These are phyloP conservation scores for Aptenodytes forsteri DNA, from an alignment of 2,113 vertebrate species.

Conservation along the genomic window DNA sequence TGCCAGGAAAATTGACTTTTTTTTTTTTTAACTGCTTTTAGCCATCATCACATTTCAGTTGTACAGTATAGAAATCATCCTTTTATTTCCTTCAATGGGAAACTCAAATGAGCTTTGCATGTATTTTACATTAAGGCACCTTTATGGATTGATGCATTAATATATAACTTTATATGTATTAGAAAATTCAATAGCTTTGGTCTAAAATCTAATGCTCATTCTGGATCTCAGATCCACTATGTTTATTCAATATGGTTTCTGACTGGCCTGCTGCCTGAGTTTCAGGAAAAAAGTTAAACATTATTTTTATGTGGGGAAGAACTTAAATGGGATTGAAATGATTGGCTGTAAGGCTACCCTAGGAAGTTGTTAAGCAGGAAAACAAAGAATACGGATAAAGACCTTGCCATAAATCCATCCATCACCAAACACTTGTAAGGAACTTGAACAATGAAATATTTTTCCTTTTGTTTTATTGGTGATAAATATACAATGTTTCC, in stretches of 20 bases:
- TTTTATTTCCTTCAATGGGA: slow-evolving; percentile 56
- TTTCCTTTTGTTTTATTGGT: background rate
- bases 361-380: slow-evolving; percentile 62
- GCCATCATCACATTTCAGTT: slow-evolving; percentile 55
- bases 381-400: background rate
- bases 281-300: slow-evolving; percentile 68
- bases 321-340: slow-evolving; percentile 61
- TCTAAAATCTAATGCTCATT: slow-evolving; percentile 74
- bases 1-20: slow-evolving; percentile 32
- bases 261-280: slow-evolving; percentile 82
- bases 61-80: slow-evolving; percentile 40
- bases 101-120: slow-evolving; percentile 75
- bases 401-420: slow-evolving; percentile 36
- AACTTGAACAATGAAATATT: background rate
- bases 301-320: slow-evolving; percentile 77
- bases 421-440: slow-evolving; percentile 4
- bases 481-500: slow-evolving; percentile 13
- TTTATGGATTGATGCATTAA: slow-evolving; percentile 73
- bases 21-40: slow-evolving; percentile 32
- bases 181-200: slow-evolving; percentile 70
- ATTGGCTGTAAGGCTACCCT: slow-evolving; percentile 82
- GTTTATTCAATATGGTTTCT: slow-evolving; percentile 68
- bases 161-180: slow-evolving; percentile 76
- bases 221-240: slow-evolving; percentile 61
- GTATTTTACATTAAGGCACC: slow-evolving; percentile 74